These are phyloP conservation scores for Pantelozetes paolii DNA, from an alignment of 2,888 invertebrate species.

Conservation along the genomic window DNA sequence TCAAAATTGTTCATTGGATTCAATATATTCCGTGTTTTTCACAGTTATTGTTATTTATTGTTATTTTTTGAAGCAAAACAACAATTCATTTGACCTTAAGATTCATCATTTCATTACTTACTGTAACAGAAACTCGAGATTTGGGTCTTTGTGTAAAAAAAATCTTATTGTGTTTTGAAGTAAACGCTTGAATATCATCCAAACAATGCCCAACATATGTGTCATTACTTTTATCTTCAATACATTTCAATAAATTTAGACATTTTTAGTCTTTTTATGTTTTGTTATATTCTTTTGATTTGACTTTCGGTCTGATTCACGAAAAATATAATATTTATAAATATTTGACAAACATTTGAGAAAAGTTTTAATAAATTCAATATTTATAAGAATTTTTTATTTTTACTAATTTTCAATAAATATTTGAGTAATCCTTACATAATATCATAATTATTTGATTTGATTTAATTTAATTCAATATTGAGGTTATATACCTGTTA, in stretches of 20 bases:
- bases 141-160: neutral
- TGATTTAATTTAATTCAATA: too few relatives aligned
- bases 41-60: neutral
- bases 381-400: too few relatives aligned
- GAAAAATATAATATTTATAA: neutral
- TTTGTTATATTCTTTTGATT: neutral
- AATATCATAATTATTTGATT: too few relatives aligned
- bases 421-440: too few relatives aligned
- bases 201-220: neutral
- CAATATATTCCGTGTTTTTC: neutral
- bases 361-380: too few relatives aligned
- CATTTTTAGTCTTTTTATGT: neutral
- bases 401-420: too few relatives aligned
- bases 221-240: conserved; percentile 3
- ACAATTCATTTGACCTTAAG: neutral
- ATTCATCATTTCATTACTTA: neutral
- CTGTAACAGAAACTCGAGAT: neutral
- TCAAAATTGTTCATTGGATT: neutral
- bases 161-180: neutral
- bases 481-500: too few relatives aligned
- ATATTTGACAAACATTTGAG: too few relatives aligned
- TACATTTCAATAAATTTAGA: too few relatives aligned
- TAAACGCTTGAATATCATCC: neutral
- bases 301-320: neutral
- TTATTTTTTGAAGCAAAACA: neutral